phyloP scores from a whole-genome alignment of 2,113 vertebrate species.

The Austrofundulus limnaeus region DNA sequence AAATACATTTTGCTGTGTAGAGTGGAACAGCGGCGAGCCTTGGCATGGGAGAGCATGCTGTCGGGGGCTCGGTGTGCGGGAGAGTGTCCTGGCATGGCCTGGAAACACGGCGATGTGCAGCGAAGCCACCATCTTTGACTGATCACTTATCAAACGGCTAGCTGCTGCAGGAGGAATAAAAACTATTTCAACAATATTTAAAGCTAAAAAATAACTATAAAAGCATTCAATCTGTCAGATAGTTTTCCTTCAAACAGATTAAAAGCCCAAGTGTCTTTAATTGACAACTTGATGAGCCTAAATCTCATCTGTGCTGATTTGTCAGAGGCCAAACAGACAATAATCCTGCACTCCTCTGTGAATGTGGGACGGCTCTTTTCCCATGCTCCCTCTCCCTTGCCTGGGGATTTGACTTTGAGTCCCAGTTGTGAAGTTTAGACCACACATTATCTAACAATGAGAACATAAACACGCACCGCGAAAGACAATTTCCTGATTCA shows the following conservation, averaged over 20 bases:
- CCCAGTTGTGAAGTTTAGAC: constrained; percentile 41
- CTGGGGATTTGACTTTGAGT: constrained; percentile 22
- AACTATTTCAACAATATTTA: too few species aligned
- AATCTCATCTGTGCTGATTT: constrained; percentile 6
- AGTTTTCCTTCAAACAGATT: neutral
- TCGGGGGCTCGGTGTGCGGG: constrained; percentile 50
- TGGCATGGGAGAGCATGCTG: constrained; percentile 59
- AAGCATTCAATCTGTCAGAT: neutral
- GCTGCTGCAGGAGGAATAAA: constrained; percentile 10
- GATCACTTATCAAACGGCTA: constrained; percentile 12
- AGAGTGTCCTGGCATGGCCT: constrained; percentile 44
- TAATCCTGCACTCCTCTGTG: constrained; percentile 42
- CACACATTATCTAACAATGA: constrained; percentile 21
- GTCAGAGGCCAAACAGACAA: constrained; percentile 18
- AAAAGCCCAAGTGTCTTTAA: neutral
- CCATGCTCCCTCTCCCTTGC: constrained; percentile 56
- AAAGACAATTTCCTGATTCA: constrained; percentile 60
- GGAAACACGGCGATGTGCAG: constrained; percentile 17
- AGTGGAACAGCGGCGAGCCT: constrained; percentile 71
- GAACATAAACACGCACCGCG: constrained; percentile 43
- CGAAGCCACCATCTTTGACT: constrained; percentile 21
- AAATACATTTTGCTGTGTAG: constrained; percentile 83
- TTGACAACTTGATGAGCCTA: neutral
- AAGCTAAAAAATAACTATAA: too few species aligned
- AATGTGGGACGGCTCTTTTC: constrained; percentile 37